These are phyloP conservation scores for Podarcis raffonei DNA, from an alignment of 2,113 vertebrate species.

Conservation along the genomic window DNA sequence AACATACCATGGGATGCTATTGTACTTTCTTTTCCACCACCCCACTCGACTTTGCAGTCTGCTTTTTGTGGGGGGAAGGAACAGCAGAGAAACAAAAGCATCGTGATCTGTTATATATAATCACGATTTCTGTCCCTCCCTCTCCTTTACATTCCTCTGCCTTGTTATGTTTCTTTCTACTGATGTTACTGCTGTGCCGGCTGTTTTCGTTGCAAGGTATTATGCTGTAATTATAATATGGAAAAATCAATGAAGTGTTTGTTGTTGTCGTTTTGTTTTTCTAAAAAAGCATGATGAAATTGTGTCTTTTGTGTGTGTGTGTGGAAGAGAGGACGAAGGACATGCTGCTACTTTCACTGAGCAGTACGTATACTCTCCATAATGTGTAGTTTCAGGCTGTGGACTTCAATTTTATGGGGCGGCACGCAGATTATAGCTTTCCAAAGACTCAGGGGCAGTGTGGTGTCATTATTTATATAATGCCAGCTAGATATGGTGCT, in stretches of 20 bases:
- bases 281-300: background rate
- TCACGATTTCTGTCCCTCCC: background rate
- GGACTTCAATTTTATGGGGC: background rate
- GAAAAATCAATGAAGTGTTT: background rate
- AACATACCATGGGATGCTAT: background rate
- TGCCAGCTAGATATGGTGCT: background rate
- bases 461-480: background rate
- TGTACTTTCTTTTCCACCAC: background rate
- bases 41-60: background rate
- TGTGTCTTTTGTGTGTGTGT: no score
- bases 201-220: background rate
- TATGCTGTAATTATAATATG: background rate
- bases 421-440: background rate
- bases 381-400: background rate
- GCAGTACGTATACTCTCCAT: background rate
- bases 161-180: background rate
- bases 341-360: background rate
- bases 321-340: background rate
- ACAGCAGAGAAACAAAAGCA: background rate
- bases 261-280: background rate
- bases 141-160: background rate
- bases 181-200: background rate
- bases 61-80: background rate
- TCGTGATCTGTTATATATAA: background rate
- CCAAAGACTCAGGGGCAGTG: background rate